Base-by-base conservation (phyloP, 2,888 invertebrate species). In the Megastigmus dorsalis region DNA sequence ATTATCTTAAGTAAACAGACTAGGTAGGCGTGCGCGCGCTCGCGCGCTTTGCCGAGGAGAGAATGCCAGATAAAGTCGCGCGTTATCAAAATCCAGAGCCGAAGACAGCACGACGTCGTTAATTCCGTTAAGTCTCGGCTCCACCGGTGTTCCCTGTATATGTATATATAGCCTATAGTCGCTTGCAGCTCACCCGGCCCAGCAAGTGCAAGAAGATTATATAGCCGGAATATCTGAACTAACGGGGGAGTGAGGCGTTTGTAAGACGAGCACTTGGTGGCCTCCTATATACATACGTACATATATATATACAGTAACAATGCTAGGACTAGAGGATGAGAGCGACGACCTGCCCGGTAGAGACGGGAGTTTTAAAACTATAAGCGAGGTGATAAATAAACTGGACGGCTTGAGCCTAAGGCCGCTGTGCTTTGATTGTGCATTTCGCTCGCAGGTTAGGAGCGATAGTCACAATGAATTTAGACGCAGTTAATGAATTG, bases 1-100 rank as follows among this genome's bases (percentile, higher is more conserved):
- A 86, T 85, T 86, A 86, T 86, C 85, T 85, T 84, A 80, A 84
- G 84, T 85, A 85, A 85, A 85, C 85, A 86, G 85, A 82, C 85
- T 84, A 83, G 84, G 83, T 65, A 57, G 66, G 60, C 67, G 45
- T 23, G 30, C 18, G 45, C 30, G 30, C 18, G 7, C 30, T 3
- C 6, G 38, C 13, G 59, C 50, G 33, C 52, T 20, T 30, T 33
- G 83, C 65, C 63, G 79, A 81, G 65, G 79, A 81, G 65, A 15
- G 41, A 80, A 83, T 80, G 82, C 81, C 78, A 84, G 85, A 85
- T 85, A 85, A 84, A 84, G 85, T 84, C 85, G 83, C 83, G 82
- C 82, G 83, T 84, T 85, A 85, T 84, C 85, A 84, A 83, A 85
- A 85, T 84, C 84, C 84, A 74, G 66, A 77, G 79, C 78, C 70